Evolutionary conservation across 2,888 invertebrate species (phyloP).

Genomic region (Gryllus longicercus): DNA sequence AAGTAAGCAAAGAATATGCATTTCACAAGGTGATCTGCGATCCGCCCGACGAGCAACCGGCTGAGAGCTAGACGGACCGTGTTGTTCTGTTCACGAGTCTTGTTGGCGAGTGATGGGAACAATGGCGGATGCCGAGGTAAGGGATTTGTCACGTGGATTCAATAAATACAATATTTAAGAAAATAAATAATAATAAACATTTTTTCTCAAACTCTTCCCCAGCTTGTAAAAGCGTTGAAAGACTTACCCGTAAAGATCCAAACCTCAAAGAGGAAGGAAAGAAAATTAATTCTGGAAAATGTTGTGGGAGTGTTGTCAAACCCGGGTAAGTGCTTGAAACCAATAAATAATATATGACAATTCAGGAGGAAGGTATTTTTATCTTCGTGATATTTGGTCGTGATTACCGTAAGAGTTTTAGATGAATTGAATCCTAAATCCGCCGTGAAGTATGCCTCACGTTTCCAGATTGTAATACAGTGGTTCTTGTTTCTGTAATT

Average conservation of each 20-base stretch:
- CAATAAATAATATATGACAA: too few species aligned
- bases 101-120: constrained; percentile 9
- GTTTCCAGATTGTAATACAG: neutral
- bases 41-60: neutral
- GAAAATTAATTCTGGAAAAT: constrained; percentile 63
- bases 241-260: constrained; percentile 71
- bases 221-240: constrained; percentile 67
- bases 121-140: constrained; percentile 69
- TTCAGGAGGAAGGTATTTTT: too few species aligned
- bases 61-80: neutral
- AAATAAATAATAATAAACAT: constrained; percentile 27
- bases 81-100: neutral
- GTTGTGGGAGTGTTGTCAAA: constrained; percentile 67
- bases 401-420: neutral
- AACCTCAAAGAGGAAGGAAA: constrained; percentile 67
- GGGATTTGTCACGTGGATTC: constrained; percentile 49
- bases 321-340: constrained; percentile 58
- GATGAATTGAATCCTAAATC: neutral
- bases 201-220: constrained; percentile 41
- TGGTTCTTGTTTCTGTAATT: neutral
- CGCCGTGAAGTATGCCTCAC: neutral
- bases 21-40: neutral
- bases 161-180: constrained; percentile 40
- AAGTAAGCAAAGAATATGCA: too few species aligned
- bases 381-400: neutral